Percentiles rank a stretch among this genome's conserved stretches.
Conservation (phyloP, 2,797 vertebrate genomes). For the Argyrosomus regius region DNA sequence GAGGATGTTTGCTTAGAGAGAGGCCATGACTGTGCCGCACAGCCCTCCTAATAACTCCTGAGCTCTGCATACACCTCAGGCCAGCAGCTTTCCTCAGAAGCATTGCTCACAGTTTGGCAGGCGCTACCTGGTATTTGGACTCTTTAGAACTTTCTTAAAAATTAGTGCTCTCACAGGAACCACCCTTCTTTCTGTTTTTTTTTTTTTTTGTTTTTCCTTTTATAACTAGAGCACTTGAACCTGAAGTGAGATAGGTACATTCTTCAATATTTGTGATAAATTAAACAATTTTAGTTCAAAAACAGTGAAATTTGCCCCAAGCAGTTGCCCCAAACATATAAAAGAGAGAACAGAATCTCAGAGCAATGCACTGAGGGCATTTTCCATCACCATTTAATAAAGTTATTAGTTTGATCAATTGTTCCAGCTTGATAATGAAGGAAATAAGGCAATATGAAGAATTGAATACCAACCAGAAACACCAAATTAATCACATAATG, state of each 20-base stretch:
- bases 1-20: conserved; percentile 68
- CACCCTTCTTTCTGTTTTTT: conserved; percentile 10
- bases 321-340: conserved; percentile 43
- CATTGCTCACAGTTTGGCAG: conserved; percentile 59
- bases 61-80: conserved; percentile 71
- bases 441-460: conserved; percentile 42
- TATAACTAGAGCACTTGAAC: conserved; percentile 80
- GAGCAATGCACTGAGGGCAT: conserved; percentile 5
- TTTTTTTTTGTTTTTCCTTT: conserved; percentile 25
- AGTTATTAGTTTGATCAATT: conserved; percentile 24
- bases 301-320: conserved; percentile 37
- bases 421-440: conserved; percentile 26
- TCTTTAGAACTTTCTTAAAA: conserved; percentile 46
- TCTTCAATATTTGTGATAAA: conserved; percentile 74
- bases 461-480: conserved; percentile 11
- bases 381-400: conserved; percentile 35
- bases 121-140: conserved; percentile 53
- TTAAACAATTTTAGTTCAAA: conserved; percentile 54
- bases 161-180: conserved; percentile 49
- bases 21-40: conserved; percentile 43
- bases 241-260: conserved; percentile 77
- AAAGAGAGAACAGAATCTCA: conserved; percentile 16
- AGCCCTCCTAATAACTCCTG: conserved; percentile 62
- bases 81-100: conserved; percentile 55
- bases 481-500: conserved; percentile 5